Conservation (phyloP, 2,797 vertebrate genomes). For the Sebastiscus tertius region DNA sequence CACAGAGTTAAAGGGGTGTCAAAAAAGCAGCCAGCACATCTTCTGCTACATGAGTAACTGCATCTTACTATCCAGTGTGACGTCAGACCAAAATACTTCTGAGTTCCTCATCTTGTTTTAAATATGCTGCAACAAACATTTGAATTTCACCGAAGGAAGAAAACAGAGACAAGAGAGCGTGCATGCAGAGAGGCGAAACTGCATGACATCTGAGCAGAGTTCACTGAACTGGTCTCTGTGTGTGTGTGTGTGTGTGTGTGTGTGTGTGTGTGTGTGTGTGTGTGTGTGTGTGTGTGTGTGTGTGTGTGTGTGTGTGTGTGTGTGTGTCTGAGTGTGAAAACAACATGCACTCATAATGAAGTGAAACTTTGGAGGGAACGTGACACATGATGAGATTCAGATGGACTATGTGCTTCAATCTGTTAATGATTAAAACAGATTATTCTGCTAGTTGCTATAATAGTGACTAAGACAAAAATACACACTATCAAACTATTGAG, state of each 20-base stretch:
- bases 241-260: neutral
- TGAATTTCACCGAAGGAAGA: constrained; percentile 30
- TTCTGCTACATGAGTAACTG: constrained; percentile 52
- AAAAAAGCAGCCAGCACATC: constrained; percentile 27
- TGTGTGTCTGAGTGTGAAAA: neutral
- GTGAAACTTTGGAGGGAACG: constrained; percentile 27
- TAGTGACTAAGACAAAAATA: constrained; percentile 14
- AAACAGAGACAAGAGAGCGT: constrained; percentile 15
- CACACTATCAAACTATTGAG: constrained; percentile 23
- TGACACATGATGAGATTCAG: constrained; percentile 4
- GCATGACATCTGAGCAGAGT: constrained; percentile 59
- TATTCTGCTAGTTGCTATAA: constrained; percentile 2
- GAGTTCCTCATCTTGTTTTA: constrained; percentile 49
- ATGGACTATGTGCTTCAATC: constrained; percentile 34
- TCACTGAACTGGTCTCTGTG: constrained; percentile 40
- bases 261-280: neutral
- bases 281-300: neutral
- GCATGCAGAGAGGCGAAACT: constrained; percentile 35
- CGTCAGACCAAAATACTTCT: constrained; percentile 23
- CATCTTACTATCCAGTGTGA: constrained; percentile 71
- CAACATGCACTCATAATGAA: neutral
- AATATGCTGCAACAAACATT: constrained; percentile 19
- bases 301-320: neutral
- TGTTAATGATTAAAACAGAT: constrained; percentile 6
- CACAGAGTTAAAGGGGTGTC: constrained; percentile 20